Conservation (phyloP, 2,113 vertebrate genomes). For the Meriones unguiculatus region DNA sequence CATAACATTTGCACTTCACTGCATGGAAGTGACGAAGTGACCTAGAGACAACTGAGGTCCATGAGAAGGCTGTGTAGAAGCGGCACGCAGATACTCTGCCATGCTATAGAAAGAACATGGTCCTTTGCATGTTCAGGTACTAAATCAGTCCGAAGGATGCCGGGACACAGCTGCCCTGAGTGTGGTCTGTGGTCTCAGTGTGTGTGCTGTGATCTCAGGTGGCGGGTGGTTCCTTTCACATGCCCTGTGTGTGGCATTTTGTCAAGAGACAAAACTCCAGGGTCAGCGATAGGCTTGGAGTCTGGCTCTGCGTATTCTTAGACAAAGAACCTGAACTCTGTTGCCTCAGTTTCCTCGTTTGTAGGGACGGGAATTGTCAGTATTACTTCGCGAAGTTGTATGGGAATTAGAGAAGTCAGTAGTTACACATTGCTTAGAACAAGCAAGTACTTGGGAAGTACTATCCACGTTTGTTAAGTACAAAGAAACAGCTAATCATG, state of each 20-base stretch:
- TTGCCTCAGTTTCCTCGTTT: neutral
- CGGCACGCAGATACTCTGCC: neutral
- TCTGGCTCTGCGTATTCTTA: neutral
- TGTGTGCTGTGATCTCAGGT: neutral
- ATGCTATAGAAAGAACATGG: neutral
- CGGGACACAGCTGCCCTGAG: neutral
- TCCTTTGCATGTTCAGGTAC: neutral
- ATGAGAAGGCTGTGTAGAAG: neutral
- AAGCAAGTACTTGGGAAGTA: neutral
- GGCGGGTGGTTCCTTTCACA: neutral
- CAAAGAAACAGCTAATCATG: neutral
- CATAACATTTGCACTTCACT: neutral
- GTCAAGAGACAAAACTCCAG: neutral
- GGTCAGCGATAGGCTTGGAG: neutral
- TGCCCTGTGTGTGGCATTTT: too few species aligned
- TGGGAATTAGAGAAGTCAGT: neutral
- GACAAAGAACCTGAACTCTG: neutral
- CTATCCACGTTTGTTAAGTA: neutral
- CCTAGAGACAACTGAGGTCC: neutral
- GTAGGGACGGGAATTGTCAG: neutral
- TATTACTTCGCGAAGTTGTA: neutral
- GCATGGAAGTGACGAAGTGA: too few species aligned
- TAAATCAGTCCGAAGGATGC: neutral
- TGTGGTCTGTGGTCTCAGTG: neutral
- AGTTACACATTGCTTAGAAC: neutral